Evolutionary conservation across 2,888 invertebrate species (phyloP).

Genomic region (Periphyllus acericola): DNA sequence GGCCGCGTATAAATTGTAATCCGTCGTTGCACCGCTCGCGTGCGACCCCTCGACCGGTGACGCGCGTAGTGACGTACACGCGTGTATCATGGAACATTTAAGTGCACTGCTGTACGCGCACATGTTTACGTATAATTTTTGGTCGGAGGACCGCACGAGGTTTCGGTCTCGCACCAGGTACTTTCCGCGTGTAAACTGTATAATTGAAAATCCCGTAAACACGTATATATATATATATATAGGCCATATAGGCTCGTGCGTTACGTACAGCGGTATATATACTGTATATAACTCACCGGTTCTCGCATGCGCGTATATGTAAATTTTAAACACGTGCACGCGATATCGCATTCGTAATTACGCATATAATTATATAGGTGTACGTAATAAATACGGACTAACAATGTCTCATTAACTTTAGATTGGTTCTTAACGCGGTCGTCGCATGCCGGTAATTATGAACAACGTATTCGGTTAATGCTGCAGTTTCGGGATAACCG

Average conservation of each 20-base stretch:
- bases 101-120: not conserved
- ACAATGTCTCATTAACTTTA: not conserved
- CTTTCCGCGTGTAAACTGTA: not conserved
- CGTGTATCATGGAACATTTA: not conserved
- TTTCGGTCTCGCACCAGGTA: not conserved
- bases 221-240: not conserved
- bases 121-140: not conserved
- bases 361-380: not conserved
- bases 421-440: too few relatives aligned
- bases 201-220: not conserved
- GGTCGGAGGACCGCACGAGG: too few relatives aligned
- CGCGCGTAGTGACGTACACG: too few relatives aligned
- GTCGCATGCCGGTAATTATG: too few relatives aligned
- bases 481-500: too few relatives aligned
- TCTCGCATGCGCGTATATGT: not conserved
- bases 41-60: not conserved
- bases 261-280: too few relatives aligned
- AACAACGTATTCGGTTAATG: too few relatives aligned
- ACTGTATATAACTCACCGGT: too few relatives aligned
- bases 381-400: not conserved
- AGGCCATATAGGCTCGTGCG: too few relatives aligned
- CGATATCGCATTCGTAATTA: not conserved
- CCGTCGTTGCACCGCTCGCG: not conserved
- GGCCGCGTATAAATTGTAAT: not conserved
- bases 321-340: not conserved